Evolutionary conservation across 2,888 invertebrate genomes (phyloP).

Genomic region (Dinocampus coccinellae): DNA sequence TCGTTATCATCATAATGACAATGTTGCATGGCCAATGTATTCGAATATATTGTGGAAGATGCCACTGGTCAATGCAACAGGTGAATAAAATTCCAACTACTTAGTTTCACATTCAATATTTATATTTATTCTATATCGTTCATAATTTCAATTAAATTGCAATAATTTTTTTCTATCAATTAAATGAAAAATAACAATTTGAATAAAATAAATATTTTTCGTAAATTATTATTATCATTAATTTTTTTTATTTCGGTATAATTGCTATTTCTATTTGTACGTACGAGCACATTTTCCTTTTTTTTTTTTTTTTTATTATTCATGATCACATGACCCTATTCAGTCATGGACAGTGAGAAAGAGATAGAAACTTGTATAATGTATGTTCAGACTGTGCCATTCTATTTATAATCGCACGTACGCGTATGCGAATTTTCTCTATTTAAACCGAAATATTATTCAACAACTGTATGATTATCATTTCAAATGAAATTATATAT

Average conservation of each 20-base stretch:
- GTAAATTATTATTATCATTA: too few species aligned
- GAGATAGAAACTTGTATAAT: neutral
- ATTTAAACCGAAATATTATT: neutral
- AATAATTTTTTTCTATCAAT: too few species aligned
- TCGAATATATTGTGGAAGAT: conserved; percentile 42
- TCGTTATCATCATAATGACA: conserved; percentile 53
- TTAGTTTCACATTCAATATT: neutral
- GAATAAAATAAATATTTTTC: too few species aligned
- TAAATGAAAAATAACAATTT: too few species aligned
- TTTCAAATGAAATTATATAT: too few species aligned
- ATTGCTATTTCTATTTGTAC: too few species aligned
- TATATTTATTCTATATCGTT: neutral
- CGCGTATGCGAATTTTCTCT: neutral
- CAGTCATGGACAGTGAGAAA: neutral
- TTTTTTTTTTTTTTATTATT: too few species aligned
- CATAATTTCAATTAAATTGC: too few species aligned
- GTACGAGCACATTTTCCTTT: too few species aligned
- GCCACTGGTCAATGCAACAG: conserved; percentile 32
- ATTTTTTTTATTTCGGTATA: too few species aligned
- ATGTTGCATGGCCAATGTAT: conserved; percentile 47
- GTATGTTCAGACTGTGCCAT: neutral
- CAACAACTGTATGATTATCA: too few species aligned
- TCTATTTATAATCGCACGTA: neutral
- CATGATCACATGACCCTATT: too few species aligned
- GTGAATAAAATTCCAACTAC: conserved; percentile 41